Evolutionary conservation across 2,888 invertebrate genomes (phyloP), one percentile per base, ranked within the genome.

Genomic region (Drosophila limbata): DNA sequence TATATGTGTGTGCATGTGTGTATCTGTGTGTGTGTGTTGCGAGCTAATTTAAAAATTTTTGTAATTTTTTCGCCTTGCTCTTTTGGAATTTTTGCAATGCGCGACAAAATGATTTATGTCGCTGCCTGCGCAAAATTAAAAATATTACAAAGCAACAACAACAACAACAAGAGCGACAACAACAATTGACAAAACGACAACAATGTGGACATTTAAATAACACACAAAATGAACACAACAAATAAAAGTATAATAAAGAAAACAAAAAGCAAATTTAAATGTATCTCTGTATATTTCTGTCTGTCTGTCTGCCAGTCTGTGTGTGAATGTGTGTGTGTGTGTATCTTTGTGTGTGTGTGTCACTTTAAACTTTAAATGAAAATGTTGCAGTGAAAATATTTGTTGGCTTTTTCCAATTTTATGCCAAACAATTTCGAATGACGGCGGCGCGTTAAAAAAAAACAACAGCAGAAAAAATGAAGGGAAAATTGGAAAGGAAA

Each of bases 71-170:
- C 86, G 88, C 82, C 69, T 88, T 79, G 84, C 79, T 86, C 88
- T 87, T 87, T 89, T 89, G 85, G 88, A 89, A 89, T 89, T 82
- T 84, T 82, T 84, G 84, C 84, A 90, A 89, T 91, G 91, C 91
- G 90, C 91, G 90, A 90, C 90, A 89, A 91, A 91, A 90, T 91
- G 91, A 91, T 91, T 91, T 91, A 91, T 90, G 91, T 79, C 82
- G 83, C 85, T 88, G 84, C 89, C 87, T 87, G 80, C 74, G 77
- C 81, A 77, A 86, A 88, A 88, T 88, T 85, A 90, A 89, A 89
- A 90, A 81, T 84, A 84, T 83, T 76, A 84, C 77, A 89, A 90
- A 84, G 69, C 62, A 68, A 70, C 72, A 77, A 68, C 52, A 76
- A 0, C 51, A 77, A 25, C 69, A 69, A 37, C 42, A 31, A 52